These are phyloP conservation scores for Aspidapion aeneum DNA, from an alignment of 2,888 invertebrate species.

Conservation along the genomic window DNA sequence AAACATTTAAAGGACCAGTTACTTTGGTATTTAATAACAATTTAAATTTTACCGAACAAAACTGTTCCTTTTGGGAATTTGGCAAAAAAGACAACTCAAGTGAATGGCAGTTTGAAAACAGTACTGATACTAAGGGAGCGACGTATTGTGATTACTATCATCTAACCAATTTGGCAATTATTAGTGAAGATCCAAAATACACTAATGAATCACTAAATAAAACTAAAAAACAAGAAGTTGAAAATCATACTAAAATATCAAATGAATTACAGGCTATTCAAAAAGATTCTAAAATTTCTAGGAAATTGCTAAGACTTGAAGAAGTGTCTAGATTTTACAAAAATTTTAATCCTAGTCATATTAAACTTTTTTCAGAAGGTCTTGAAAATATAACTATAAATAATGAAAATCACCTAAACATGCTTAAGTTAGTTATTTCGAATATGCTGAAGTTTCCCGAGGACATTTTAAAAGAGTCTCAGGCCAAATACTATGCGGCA, in stretches of 20 bases:
- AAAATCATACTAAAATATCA: neutral
- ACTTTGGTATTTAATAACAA: conserved; percentile 8
- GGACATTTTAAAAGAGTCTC: neutral
- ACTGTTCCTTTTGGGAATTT: conserved; percentile 28
- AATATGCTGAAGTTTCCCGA: conserved; percentile 2
- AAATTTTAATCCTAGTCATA: neutral
- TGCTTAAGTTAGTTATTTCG: neutral
- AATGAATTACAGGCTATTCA: neutral
- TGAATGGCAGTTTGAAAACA: conserved; percentile 15
- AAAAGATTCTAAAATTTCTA: neutral
- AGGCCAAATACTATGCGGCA: neutral
- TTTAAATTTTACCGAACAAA: conserved; percentile 7
- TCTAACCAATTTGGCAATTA: conserved; percentile 18
- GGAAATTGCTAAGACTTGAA: neutral
- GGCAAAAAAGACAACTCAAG: neutral
- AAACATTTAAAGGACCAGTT: conserved; percentile 18
- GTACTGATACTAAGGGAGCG: neutral
- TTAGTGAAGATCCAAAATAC: neutral
- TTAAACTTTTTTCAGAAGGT: neutral
- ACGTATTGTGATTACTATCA: conserved; percentile 21
- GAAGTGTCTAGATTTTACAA: neutral
- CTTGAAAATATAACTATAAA: neutral
- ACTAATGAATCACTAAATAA: too few relatives aligned
- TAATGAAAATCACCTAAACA: neutral
- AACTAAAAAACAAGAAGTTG: too few relatives aligned